These are phyloP conservation scores for Meloe dianella DNA, from an alignment of 2,888 invertebrate species.

Conservation along the genomic window DNA sequence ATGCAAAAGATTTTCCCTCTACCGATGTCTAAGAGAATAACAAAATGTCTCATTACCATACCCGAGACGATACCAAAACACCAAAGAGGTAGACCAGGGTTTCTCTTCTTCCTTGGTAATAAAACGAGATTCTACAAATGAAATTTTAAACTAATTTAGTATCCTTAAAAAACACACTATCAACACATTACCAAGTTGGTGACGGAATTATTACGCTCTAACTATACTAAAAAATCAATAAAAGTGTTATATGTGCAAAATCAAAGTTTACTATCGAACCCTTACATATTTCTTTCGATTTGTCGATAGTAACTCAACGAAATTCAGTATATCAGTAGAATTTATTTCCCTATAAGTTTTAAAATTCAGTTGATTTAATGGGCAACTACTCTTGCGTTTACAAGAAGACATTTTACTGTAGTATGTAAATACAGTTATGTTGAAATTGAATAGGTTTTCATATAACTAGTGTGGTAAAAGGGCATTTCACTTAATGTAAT, in stretches of 20 bases:
- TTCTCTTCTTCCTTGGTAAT: neutral
- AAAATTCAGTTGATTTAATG: neutral
- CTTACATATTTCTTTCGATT: conserved; percentile 5
- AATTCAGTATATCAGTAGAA: neutral
- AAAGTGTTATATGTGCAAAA: conserved; percentile 1
- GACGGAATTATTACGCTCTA: neutral
- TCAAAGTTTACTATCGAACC: neutral
- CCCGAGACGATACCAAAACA: neutral
- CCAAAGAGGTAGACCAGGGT: neutral
- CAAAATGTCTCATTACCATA: conserved; percentile 5
- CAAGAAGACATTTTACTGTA: neutral
- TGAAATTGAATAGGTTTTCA: neutral
- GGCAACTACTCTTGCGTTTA: neutral
- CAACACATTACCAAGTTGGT: neutral
- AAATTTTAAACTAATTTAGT: neutral
- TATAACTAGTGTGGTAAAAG: conserved; percentile 2
- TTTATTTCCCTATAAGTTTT: conserved; percentile 7
- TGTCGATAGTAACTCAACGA: neutral
- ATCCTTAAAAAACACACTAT: neutral
- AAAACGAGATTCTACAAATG: neutral
- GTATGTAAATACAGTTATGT: conserved; percentile 1
- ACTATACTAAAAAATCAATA: neutral
- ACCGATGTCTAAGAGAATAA: neutral
- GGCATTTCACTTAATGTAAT: neutral
- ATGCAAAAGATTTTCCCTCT: neutral